Evolutionary conservation across 2,113 vertebrate species (phyloP), one percentile per base, ranked within the genome.

Genomic region (Scopus umbretta): DNA sequence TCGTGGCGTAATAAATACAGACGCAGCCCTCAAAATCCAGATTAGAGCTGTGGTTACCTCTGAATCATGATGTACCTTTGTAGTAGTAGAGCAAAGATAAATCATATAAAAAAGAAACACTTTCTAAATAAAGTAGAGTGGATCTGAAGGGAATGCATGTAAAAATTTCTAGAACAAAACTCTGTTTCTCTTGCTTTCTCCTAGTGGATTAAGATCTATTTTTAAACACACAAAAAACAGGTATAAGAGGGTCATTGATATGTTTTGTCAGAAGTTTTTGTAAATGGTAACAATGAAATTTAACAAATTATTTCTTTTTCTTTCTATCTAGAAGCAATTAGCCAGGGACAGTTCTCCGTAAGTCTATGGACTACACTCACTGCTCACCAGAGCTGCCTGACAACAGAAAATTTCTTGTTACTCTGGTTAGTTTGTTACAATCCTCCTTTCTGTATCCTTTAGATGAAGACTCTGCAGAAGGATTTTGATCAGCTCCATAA

Each of bases 401-500:
- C 55, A 42, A 21, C 32, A 50, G 47, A 42, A 52, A 52, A n/a
- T 2, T 5, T 11, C 65, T n/a, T 23, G 7, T 49, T 66, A 11
- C 52, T 36, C 38, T 6, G 26, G 32, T 49, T 16, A 9, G 32
- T 36, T 80, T 42, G 23, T 88, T 36, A 34, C 16, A 45, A 3
- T 53, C 58, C 78, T 67, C n/a, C 23, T 56, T 75, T 50, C 40
- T 47, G 19, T 76, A 47, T 73, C 25, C 75, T 88, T 47, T 76
- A 99, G 99, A 76, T 98, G 82, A 96, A 98, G 66, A 92, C 52
- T 25, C 95, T 99, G 88, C 98, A 96, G 96, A 90, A 82, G 3
- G 97, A 99, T 79, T 98, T 98, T n/a, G 81, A 97, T 56, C 96
- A 98, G 52, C 63, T 99, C 74, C 96, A 93, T 36, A 91, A 71